Evolutionary conservation across 2,113 vertebrate genomes (phyloP), one percentile per base, ranked within the genome.

Genomic region (Gasterosteus aculeatus): DNA sequence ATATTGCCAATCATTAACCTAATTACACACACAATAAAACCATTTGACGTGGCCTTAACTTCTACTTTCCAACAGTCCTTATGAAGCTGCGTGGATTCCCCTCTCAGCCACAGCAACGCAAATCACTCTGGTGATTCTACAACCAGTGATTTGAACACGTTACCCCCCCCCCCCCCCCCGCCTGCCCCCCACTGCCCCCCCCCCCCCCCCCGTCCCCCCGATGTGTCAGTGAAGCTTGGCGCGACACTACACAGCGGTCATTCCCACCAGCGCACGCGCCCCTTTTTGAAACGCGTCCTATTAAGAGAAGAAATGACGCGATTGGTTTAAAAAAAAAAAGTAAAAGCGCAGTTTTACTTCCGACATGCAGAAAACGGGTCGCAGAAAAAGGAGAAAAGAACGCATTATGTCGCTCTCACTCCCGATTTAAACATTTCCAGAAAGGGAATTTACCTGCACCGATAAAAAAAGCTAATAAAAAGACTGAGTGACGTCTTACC

Each of bases 401-500:
- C 16, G 16, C 38, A 7, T 0, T 33, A 31, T 4, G 10, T 38
- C 75, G 64, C 79, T 18, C 39, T 44, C 22, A 10, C 18, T 16
- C 47, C 22, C 38, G 0, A 53, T 18, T 72, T 16, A 73, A 38
- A 3, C 4, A 12, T 42, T 6, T 44, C 5, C 10, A 19, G 12
- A n/a, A 2, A 31, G 18, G 59, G 7, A 61, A 68, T 41, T 5
- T 26, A 2, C 2, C 0, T 2, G 5, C 2, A 29, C 0, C 10
- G 15, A 33, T 44, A 38, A 38, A 38, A 38, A 5, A 38, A 38
- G 1, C 22, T 69, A 5, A 26, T 31, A 29, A 53, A 59, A 8
- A 39, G 16, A 33, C 5, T 63, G 2, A 22, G 7, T 41, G 39
- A 49, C 41, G 22, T 77, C 89, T 88, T 88, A 90, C 89, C 89